These are phyloP conservation scores for Imbricaverruca yamaguchii DNA, from an alignment of 2,888 invertebrate species.

Conservation along the genomic window DNA sequence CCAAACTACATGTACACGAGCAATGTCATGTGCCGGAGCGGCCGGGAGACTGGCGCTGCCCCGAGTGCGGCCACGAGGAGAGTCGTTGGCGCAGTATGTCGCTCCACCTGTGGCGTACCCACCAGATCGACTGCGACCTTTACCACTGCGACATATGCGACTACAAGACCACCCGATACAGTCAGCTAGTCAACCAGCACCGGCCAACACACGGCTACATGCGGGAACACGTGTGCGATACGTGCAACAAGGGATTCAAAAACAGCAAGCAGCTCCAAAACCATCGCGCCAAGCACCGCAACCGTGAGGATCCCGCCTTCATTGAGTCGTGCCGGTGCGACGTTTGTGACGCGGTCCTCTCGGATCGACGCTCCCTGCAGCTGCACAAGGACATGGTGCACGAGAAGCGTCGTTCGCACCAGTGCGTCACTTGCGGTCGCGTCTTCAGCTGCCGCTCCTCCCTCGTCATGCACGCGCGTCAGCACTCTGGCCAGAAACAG, in stretches of 20 bases:
- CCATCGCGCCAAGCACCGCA: constrained; percentile 50
- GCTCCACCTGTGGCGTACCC: constrained; percentile 68
- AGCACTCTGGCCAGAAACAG: constrained; percentile 67
- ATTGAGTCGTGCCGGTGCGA: constrained; percentile 58
- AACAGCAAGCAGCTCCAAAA: constrained; percentile 60
- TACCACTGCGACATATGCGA: constrained; percentile 66
- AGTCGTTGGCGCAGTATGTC: constrained; percentile 59
- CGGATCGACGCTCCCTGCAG: constrained; percentile 56
- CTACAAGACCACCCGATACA: constrained; percentile 45
- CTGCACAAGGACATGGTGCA: constrained; percentile 46
- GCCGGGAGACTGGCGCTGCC: constrained; percentile 27
- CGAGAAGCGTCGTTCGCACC: not conserved
- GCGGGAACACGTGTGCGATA: constrained; percentile 54
- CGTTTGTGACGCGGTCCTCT: constrained; percentile 58
- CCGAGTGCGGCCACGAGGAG: constrained; percentile 40
- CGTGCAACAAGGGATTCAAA: constrained; percentile 70
- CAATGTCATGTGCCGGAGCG: constrained; percentile 48
- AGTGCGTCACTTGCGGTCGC: constrained; percentile 3
- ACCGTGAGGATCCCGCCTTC: not conserved
- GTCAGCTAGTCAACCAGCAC: constrained; percentile 63
- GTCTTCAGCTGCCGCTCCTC: constrained; percentile 11
- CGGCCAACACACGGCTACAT: constrained; percentile 63
- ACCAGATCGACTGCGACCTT: constrained; percentile 69
- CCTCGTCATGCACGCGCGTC: constrained; percentile 1
- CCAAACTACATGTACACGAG: constrained; percentile 56